Evolutionary conservation across 2,797 vertebrate genomes (phyloP).

Genomic region (Streptopelia turtur): DNA sequence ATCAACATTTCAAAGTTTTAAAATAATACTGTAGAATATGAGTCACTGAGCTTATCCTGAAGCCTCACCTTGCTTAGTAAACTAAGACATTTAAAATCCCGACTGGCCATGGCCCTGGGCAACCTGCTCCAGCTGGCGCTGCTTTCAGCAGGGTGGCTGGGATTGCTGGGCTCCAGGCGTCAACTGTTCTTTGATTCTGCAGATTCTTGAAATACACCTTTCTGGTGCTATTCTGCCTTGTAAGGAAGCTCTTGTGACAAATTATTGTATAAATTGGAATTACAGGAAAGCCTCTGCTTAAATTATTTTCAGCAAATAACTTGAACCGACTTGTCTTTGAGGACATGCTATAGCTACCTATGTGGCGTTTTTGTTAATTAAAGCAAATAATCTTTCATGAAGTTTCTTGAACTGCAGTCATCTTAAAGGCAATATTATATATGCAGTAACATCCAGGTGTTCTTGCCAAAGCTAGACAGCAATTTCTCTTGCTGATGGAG

Average conservation of each 20-base stretch:
- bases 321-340: conserved; percentile 2
- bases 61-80: background rate
- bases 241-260: background rate
- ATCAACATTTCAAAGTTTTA: background rate
- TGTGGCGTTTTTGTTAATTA: background rate
- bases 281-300: background rate
- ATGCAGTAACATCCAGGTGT: background rate
- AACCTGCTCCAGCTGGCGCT: background rate
- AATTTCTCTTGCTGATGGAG: conserved; percentile 19
- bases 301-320: background rate
- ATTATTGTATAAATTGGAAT: background rate
- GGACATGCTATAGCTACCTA: background rate
- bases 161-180: background rate
- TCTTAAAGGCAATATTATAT: background rate
- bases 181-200: background rate
- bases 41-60: background rate
- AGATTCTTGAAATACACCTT: background rate
- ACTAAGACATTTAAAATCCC: background rate
- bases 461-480: conserved; percentile 14
- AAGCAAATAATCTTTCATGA: conserved; percentile 3
- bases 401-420: background rate
- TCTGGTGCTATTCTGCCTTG: background rate
- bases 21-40: background rate
- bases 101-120: background rate
- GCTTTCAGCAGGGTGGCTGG: background rate